These are phyloP conservation scores for Drosophila anomalipes DNA, from an alignment of 2,888 invertebrate species.

Conservation along the genomic window DNA sequence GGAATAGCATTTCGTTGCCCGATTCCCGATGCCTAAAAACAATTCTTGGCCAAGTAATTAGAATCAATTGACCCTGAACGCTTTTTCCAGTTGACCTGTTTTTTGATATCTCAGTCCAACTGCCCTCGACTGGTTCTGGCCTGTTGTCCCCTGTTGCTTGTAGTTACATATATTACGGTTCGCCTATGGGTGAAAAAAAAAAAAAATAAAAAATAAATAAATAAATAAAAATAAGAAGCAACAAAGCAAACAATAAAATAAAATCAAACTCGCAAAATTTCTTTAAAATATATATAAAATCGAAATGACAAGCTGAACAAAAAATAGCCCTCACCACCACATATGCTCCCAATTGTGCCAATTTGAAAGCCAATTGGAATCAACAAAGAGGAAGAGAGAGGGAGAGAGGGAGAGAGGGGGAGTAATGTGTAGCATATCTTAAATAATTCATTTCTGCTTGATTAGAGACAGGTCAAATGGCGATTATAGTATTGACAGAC, in stretches of 20 bases:
- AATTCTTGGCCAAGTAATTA: slow-evolving; percentile 61
- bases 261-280: slow-evolving; percentile 32
- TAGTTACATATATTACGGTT: slow-evolving; percentile 24
- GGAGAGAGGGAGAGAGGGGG: background rate
- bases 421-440: slow-evolving; percentile 16
- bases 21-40: slow-evolving; percentile 27
- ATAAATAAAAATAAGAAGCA: background rate
- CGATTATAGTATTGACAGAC: background rate
- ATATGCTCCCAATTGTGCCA: background rate
- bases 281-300: slow-evolving; percentile 49
- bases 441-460: slow-evolving; percentile 55
- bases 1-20: slow-evolving; percentile 11
- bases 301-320: slow-evolving; percentile 35
- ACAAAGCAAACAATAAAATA: slow-evolving; percentile 46
- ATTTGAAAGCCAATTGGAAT: slow-evolving; percentile 20
- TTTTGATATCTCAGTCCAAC: slow-evolving; percentile 52
- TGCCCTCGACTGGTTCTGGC: background rate
- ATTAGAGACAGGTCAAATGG: slow-evolving; percentile 37
- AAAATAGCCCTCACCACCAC: background rate
- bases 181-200: background rate
- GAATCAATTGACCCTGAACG: slow-evolving; percentile 74
- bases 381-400: background rate
- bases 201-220: background rate
- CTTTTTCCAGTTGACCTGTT: slow-evolving; percentile 70
- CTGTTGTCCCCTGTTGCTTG: background rate